Percentiles rank a stretch among this genome's conserved stretches.
Conservation (phyloP, 2,888 invertebrate genomes). For the Thymelicus acteon region DNA sequence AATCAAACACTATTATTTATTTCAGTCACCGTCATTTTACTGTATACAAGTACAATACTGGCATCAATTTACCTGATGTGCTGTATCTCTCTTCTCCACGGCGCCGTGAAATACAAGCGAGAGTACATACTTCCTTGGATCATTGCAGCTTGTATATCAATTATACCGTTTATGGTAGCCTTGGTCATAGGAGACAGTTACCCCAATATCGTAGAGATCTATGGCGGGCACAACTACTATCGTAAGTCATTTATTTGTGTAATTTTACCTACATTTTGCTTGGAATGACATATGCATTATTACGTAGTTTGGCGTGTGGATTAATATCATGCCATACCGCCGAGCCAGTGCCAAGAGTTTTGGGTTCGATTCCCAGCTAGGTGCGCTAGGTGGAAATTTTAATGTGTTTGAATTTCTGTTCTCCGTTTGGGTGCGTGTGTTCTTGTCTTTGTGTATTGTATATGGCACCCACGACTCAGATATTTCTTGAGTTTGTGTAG, state of each 20-base stretch:
- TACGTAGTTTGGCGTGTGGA: too few relatives aligned
- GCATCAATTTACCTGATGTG: conserved; percentile 77
- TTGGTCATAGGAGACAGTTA: conserved; percentile 70
- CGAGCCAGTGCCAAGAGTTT: too few relatives aligned
- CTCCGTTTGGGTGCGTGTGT: too few relatives aligned
- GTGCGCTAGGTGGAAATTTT: too few relatives aligned
- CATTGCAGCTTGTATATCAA: conserved; percentile 70
- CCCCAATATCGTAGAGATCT: conserved; percentile 69
- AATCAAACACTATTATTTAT: conserved; percentile 37
- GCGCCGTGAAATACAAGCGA: conserved; percentile 75
- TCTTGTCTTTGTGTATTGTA: too few relatives aligned
- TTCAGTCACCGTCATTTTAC: conserved; percentile 77
- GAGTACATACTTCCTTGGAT: conserved; percentile 80
- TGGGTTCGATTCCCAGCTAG: too few relatives aligned
- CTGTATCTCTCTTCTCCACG: conserved; percentile 77
- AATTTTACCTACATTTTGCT: too few relatives aligned
- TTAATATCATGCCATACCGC: too few relatives aligned
- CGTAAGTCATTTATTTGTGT: conserved; percentile 59
- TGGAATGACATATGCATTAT: too few relatives aligned
- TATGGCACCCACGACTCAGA: too few relatives aligned
- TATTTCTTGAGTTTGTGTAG: too few relatives aligned
- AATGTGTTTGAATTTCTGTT: too few relatives aligned
- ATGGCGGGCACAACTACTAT: conserved; percentile 76
- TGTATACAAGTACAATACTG: conserved; percentile 76
- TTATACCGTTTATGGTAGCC: conserved; percentile 64